Evolutionary conservation across 2,797 vertebrate genomes (phyloP).

Genomic region (Acomys russatus): DNA sequence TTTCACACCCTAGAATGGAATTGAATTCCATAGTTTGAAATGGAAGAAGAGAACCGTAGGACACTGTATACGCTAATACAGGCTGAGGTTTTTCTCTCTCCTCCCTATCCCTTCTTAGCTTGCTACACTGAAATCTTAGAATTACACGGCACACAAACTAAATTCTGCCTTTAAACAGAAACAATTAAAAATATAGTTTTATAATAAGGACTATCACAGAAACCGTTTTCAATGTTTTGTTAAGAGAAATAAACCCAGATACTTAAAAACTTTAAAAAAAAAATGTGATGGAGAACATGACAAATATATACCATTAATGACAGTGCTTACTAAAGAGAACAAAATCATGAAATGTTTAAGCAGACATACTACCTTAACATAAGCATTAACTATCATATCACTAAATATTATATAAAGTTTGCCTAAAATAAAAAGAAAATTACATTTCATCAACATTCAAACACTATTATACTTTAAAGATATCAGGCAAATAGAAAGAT

Average conservation of each 20-base stretch:
- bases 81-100: neutral
- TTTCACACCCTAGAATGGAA: conserved; percentile 27
- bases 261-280: neutral
- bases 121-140: conserved; percentile 10
- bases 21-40: neutral
- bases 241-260: conserved; percentile 55
- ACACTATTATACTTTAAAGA: conserved; percentile 31
- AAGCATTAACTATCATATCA: conserved; percentile 41
- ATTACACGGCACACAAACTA: conserved; percentile 28
- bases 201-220: conserved; percentile 29
- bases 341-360: conserved; percentile 62
- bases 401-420: conserved; percentile 47
- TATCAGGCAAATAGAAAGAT: conserved; percentile 42
- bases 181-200: conserved; percentile 48
- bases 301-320: conserved; percentile 12
- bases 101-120: neutral
- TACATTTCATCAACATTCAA: conserved; percentile 57
- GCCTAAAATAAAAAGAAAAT: conserved; percentile 14
- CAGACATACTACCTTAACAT: neutral
- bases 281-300: conserved; percentile 37
- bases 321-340: neutral
- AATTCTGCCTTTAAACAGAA: conserved; percentile 60
- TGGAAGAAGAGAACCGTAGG: neutral
- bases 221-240: conserved; percentile 23
- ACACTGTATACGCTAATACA: neutral